These are phyloP conservation scores for Premnoplex brunnescens DNA, from an alignment of 2,797 vertebrate species.

Conservation along the genomic window DNA sequence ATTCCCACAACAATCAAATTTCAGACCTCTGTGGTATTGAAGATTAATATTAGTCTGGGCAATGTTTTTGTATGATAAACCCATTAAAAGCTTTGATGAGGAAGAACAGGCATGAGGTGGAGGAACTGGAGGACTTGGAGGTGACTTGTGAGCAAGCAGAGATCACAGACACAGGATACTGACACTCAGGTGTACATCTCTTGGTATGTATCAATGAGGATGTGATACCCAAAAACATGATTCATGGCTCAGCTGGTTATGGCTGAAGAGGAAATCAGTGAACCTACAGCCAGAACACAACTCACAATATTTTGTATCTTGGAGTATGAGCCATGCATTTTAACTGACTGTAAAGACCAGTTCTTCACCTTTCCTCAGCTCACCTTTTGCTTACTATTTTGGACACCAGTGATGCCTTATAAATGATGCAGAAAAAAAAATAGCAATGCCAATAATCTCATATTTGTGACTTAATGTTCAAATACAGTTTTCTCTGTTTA, in stretches of 20 bases:
- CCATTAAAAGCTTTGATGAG: background rate
- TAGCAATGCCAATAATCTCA: background rate
- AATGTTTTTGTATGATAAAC: constrained; percentile 19
- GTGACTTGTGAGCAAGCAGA: background rate
- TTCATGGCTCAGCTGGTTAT: background rate
- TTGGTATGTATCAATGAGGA: background rate
- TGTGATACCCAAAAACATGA: background rate
- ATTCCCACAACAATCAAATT: constrained; percentile 24
- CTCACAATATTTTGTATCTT: background rate
- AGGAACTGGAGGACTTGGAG: background rate
- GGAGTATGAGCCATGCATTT: accelerated
- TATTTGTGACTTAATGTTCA: background rate
- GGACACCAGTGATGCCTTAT: background rate
- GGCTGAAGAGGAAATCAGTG: background rate
- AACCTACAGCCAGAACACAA: background rate
- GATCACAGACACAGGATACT: background rate
- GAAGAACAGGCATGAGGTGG: background rate
- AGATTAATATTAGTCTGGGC: constrained; percentile 13
- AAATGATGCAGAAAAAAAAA: background rate
- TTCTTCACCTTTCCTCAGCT: background rate
- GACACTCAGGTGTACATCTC: background rate
- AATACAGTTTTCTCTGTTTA: background rate
- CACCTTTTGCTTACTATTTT: background rate
- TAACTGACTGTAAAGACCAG: background rate
- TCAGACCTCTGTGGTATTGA: background rate